A percentile compares a stretch with the other conserved stretches of the same genome.
These are phyloP conservation scores for Sebastes glaucus DNA, from an alignment of 2,797 vertebrate species.

Conservation along the genomic window DNA sequence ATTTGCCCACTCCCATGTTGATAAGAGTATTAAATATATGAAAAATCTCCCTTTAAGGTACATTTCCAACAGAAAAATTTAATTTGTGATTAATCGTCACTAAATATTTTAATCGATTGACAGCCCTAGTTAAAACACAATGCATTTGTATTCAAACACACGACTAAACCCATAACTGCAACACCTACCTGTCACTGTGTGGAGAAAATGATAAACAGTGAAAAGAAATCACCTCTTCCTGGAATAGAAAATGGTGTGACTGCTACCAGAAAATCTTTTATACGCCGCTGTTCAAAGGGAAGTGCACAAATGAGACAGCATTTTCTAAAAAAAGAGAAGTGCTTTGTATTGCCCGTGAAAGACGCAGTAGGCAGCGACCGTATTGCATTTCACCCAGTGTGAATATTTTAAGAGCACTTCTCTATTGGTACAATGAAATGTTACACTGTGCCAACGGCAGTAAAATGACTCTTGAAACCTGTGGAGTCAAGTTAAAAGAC, in stretches of 20 bases:
- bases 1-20: too few relatives aligned
- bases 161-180: background rate
- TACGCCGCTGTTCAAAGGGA: background rate
- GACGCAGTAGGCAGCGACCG: slow-evolving; percentile 15
- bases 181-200: slow-evolving; percentile 35
- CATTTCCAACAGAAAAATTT: too few relatives aligned
- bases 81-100: too few relatives aligned
- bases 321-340: slow-evolving; percentile 46
- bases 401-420: slow-evolving; percentile 78
- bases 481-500: background rate
- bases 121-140: background rate
- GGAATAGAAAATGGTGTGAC: background rate
- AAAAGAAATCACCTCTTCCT: background rate
- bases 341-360: slow-evolving; percentile 21
- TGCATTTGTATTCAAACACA: background rate
- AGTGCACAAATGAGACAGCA: slow-evolving; percentile 16
- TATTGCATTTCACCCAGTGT: slow-evolving; percentile 71
- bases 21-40: too few relatives aligned
- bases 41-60: too few relatives aligned
- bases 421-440: slow-evolving; percentile 50
- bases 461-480: slow-evolving; percentile 21
- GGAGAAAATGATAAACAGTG: background rate
- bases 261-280: background rate
- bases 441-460: slow-evolving; percentile 8
- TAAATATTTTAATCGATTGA: too few relatives aligned